Conservation (phyloP, 2,888 invertebrate genomes). For the Agonopterix arenella region DNA sequence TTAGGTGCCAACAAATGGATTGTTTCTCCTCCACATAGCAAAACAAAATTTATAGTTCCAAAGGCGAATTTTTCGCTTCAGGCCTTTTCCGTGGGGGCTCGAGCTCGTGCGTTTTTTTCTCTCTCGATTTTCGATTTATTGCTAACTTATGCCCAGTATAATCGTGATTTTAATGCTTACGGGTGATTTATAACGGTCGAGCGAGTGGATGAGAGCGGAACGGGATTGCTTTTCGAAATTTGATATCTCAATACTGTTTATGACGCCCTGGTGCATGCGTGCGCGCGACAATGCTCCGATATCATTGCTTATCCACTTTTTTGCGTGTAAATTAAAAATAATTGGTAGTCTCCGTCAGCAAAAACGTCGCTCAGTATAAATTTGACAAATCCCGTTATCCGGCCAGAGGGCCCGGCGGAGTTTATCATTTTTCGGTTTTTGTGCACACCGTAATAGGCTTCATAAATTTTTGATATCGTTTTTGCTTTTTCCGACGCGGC, state of each 20-base stretch:
- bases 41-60: conserved; percentile 55
- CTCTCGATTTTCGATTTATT: conserved; percentile 65
- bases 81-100: conserved; percentile 14
- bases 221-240: conserved; percentile 69
- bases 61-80: conserved; percentile 43
- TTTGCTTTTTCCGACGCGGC: conserved; percentile 42
- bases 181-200: conserved; percentile 61
- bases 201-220: conserved; percentile 38
- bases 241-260: conserved; percentile 71
- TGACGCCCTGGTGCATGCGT: conserved; percentile 51
- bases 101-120: conserved; percentile 36
- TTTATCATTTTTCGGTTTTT: conserved; percentile 62
- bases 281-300: conserved; percentile 7
- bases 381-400: conserved; percentile 59
- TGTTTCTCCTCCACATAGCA: conserved; percentile 53
- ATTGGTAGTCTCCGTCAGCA: conserved; percentile 36
- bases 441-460: conserved; percentile 56
- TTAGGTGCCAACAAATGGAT: conserved; percentile 65
- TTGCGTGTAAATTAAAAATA: conserved; percentile 39
- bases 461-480: conserved; percentile 68
- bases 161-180: conserved; percentile 71
- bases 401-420: conserved; percentile 27
- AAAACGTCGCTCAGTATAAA: conserved; percentile 28
- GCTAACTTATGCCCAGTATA: conserved; percentile 69
- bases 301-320: no score